These are phyloP conservation scores for Hyperoodon ampullatus DNA, from an alignment of 2,113 vertebrate species.

Conservation along the genomic window DNA sequence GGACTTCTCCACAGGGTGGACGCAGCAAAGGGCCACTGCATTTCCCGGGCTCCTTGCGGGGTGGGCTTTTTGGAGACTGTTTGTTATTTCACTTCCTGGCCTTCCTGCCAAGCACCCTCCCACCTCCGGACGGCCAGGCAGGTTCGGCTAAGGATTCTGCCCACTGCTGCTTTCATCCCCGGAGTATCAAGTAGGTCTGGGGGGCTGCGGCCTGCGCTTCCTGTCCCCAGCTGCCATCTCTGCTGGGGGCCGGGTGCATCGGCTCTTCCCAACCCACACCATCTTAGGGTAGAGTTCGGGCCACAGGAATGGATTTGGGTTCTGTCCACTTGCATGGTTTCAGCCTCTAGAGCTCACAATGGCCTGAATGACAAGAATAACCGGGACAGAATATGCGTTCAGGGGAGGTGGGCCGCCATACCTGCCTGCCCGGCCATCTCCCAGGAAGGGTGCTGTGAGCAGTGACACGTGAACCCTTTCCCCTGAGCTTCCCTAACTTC, in stretches of 20 bases:
- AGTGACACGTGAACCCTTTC: accelerated
- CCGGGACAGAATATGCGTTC: neutral
- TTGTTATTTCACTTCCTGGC: constrained; percentile 37
- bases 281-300: accelerated
- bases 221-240: neutral
- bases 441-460: accelerated
- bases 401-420: neutral
- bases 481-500: neutral
- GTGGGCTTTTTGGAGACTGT: neutral
- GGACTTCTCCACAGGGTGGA: neutral
- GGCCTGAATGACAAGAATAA: neutral
- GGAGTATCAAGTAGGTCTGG: constrained; percentile 63
- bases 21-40: neutral
- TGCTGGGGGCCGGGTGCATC: neutral
- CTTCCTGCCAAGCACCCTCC: constrained; percentile 25
- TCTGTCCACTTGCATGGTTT: neutral
- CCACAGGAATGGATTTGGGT: neutral
- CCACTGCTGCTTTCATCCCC: neutral
- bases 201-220: neutral
- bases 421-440: accelerated
- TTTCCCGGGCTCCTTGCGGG: neutral
- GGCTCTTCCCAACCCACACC: neutral
- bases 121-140: neutral
- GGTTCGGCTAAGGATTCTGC: constrained; percentile 75
- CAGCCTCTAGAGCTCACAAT: neutral